Percentiles rank a stretch among this genome's conserved stretches.
These are phyloP conservation scores for Tamandua tetradactyla DNA, from an alignment of 2,797 vertebrate genomes.

Conservation along the genomic window DNA sequence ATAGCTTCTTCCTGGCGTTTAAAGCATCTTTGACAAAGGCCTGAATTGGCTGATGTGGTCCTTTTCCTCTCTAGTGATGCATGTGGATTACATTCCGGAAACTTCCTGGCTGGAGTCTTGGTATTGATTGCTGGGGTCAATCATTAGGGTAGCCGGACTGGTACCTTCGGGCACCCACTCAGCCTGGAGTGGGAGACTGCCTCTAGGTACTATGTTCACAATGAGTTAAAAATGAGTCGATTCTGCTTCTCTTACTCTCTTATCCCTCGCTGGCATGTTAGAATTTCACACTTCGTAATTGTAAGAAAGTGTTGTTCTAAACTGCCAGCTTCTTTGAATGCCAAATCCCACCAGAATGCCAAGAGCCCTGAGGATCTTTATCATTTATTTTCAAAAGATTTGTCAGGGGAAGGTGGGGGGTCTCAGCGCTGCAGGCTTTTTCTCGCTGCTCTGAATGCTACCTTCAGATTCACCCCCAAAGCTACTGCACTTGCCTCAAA, in stretches of 20 bases:
- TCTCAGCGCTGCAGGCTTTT: constrained; percentile 27
- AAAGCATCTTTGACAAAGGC: neutral
- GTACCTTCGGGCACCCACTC: neutral
- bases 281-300: neutral
- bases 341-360: neutral
- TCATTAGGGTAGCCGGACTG: neutral
- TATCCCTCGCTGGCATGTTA: neutral
- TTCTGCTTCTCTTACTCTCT: neutral
- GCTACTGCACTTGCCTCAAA: constrained; percentile 55
- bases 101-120: neutral
- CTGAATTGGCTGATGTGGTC: neutral
- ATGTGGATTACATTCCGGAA: too few relatives aligned
- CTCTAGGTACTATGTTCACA: neutral
- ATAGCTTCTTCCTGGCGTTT: neutral
- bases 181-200: neutral
- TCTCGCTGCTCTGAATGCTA: constrained; percentile 36
- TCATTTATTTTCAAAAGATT: constrained; percentile 54
- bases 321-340: constrained; percentile 24
- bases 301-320: neutral
- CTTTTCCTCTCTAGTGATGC: neutral
- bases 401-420: constrained; percentile 28
- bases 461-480: constrained; percentile 56
- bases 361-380: neutral
- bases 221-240: neutral
- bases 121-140: neutral